These are phyloP conservation scores for Sebastes schlegelii DNA, from an alignment of 2,113 vertebrate genomes.

Conservation along the genomic window DNA sequence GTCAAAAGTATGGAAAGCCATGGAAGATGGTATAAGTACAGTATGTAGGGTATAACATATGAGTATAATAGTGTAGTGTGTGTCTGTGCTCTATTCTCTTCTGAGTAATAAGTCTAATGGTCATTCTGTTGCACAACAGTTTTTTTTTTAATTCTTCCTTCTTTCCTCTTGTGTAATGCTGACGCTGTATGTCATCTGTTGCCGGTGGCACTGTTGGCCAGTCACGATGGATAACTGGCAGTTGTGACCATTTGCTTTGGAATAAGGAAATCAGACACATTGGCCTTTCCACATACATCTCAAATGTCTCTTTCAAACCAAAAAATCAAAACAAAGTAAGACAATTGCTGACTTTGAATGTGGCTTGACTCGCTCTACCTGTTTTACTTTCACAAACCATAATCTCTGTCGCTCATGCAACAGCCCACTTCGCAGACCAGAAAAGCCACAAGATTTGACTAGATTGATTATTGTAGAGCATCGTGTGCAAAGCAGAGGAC, in stretches of 20 bases:
- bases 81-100: not conserved
- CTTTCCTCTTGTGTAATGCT: constrained; percentile 37
- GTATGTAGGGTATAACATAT: not conserved
- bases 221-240: not conserved
- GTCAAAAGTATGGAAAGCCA: not conserved
- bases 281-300: not conserved
- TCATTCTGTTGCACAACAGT: constrained; percentile 29
- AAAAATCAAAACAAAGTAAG: not conserved
- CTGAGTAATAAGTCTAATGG: not conserved
- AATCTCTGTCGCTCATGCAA: not conserved
- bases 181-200: constrained; percentile 22
- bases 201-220: not conserved
- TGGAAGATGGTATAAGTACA: not conserved
- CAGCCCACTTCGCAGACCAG: not conserved
- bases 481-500: not conserved
- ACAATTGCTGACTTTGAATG: constrained; percentile 22
- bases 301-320: not conserved
- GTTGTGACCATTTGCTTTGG: constrained; percentile 16
- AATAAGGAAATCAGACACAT: not conserved
- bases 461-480: not conserved
- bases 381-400: not conserved
- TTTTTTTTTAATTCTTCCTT: constrained; percentile 14
- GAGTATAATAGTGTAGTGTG: not conserved
- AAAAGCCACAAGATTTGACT: constrained; percentile 50
- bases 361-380: not conserved